Base-by-base conservation (phyloP, 2,888 invertebrate species). In the Drepanosiphum platanoidis region DNA sequence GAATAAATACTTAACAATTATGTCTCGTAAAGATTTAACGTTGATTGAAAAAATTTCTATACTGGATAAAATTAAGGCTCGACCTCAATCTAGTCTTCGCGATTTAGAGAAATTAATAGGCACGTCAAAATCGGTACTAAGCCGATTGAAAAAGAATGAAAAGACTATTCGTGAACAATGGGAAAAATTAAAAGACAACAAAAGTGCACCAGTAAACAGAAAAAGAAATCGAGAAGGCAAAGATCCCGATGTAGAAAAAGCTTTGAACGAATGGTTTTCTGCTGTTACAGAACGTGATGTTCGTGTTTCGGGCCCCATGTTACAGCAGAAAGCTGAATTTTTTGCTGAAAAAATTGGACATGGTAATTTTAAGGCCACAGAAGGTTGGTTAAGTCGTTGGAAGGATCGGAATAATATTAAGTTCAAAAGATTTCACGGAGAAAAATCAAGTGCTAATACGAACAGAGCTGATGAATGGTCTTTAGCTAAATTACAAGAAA, bases 311-410 rank as follows among this genome's bases (percentile, higher is more conserved):
- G 87, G 72, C 83, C 66, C 71, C 86, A 86, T 88, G 46, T 86
- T 88, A 86, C 87, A 87, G 68, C 52, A 86, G 61, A 88, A 88
- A 80, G 87, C 87, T 82, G 87, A 88, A 86, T 87, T 88, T 80
- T 87, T 88, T 34, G 88, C 88, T 83, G 83, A 87, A 86, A 87
- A 86, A 72, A 68, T 88, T 64, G 88, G 87, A 30, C 83, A 88
- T 80, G 68, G 86, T 68, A 86, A 87, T 84, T 88, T 88, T 75
- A 87, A 87, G 79, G 87, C 88, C 74, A 64, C 52, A 83, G 58
- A 88, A 88, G 77, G 86, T 87, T 79, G 87, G 88, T 82, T 87
- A 72, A 86, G 87, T 75, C 86, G 88, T n/a, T 88, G 88, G 87
- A 88, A 88, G 87, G 77, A 86, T 39, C 87, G 88, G 71, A 86